Conservation (phyloP, 2,797 vertebrate genomes). For the Echeneis naucrates region DNA sequence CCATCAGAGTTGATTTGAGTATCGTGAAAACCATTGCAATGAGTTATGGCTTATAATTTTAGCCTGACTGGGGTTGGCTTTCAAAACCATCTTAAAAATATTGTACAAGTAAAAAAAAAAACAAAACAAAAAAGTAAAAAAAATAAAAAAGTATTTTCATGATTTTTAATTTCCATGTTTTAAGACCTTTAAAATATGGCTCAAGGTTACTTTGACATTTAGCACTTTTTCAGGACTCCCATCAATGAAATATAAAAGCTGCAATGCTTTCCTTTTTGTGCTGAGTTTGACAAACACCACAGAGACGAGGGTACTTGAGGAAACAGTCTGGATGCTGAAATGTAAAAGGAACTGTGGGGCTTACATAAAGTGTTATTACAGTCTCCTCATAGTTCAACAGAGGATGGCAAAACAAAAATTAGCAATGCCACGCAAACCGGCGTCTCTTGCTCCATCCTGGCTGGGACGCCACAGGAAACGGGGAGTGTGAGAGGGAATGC, state of each 20-base stretch:
- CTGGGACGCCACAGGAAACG: background rate
- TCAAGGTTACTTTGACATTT: slow-evolving; percentile 36
- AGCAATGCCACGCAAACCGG: background rate
- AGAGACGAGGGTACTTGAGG: slow-evolving; percentile 16
- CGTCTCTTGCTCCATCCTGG: background rate
- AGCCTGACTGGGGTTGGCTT: too few species aligned
- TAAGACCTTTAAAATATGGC: slow-evolving; percentile 29
- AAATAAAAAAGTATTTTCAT: background rate
- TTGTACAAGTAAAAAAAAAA: background rate
- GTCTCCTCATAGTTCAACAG: background rate
- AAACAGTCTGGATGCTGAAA: slow-evolving; percentile 8
- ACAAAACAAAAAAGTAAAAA: background rate
- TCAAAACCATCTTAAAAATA: too few species aligned
- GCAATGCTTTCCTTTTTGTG: slow-evolving; percentile 46
- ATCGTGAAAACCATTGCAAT: background rate
- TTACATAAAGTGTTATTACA: slow-evolving; percentile 7
- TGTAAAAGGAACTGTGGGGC: slow-evolving; percentile 12
- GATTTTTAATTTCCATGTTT: slow-evolving; percentile 12
- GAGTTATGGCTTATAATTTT: background rate
- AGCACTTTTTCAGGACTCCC: slow-evolving; percentile 50
- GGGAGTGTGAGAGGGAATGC: background rate
- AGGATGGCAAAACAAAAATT: background rate
- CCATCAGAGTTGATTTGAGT: background rate
- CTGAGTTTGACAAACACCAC: slow-evolving; percentile 38
- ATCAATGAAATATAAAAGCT: slow-evolving; percentile 38